phyloP scores from a whole-genome alignment of 2,888 invertebrate genomes.

The Candidula unifasciata region DNA sequence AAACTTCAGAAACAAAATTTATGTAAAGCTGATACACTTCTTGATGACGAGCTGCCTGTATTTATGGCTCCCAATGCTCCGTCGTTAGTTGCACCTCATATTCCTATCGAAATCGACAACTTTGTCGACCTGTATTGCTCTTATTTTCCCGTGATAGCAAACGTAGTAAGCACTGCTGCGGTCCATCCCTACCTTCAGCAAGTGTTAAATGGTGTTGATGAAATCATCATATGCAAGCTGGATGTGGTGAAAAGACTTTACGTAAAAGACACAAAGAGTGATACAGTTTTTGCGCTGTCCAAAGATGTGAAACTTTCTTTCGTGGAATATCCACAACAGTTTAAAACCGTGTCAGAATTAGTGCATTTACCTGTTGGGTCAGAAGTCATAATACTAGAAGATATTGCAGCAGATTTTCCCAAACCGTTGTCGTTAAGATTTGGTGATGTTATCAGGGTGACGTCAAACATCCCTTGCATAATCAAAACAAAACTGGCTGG shows the following conservation, averaged over 20 bases:
- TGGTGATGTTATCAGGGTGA: slow-evolving; percentile 64
- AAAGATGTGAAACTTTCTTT: slow-evolving; percentile 61
- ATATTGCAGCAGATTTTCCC: slow-evolving; percentile 68
- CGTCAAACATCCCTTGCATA: slow-evolving; percentile 58
- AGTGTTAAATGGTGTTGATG: slow-evolving; percentile 58
- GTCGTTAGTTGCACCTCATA: slow-evolving; percentile 18
- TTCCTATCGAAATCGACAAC: slow-evolving; percentile 40
- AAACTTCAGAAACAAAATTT: neutral
- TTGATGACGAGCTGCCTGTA: slow-evolving; percentile 19
- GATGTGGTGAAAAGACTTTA: slow-evolving; percentile 62
- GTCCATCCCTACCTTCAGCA: slow-evolving; percentile 32
- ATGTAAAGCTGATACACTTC: neutral
- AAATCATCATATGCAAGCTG: slow-evolving; percentile 63
- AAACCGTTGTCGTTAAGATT: slow-evolving; percentile 64
- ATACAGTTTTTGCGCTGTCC: slow-evolving; percentile 59
- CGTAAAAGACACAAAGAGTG: slow-evolving; percentile 58
- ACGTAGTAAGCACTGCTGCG: slow-evolving; percentile 24
- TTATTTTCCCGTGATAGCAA: slow-evolving; percentile 44
- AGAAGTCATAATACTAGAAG: slow-evolving; percentile 63
- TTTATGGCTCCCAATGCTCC: slow-evolving; percentile 33
- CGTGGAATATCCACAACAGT: slow-evolving; percentile 61
- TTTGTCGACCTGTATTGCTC: slow-evolving; percentile 38
- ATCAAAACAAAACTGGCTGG: slow-evolving; percentile 59
- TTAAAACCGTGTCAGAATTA: slow-evolving; percentile 60
- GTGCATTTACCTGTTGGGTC: slow-evolving; percentile 57